Base-by-base conservation (phyloP, 2,113 vertebrate species). In the Chlamydotis undulata region DNA sequence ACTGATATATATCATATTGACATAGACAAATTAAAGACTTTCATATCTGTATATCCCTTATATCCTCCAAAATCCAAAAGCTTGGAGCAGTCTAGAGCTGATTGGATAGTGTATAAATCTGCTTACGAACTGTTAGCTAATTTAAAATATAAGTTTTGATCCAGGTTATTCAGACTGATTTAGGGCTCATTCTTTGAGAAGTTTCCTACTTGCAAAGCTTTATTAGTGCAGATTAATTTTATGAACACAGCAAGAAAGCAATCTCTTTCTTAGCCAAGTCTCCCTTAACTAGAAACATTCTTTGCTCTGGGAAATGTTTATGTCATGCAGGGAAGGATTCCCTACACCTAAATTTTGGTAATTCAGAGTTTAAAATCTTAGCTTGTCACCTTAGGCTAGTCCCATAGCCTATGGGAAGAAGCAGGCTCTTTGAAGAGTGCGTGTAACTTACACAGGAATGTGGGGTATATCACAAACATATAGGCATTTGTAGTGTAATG, bases 361-460 rank as follows among this genome's bases (percentile, higher is more conserved):
- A 90, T 47, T 56, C 77, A 70, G 22, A 77, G 80, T 78, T 90
- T 55, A 95, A 94, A 78, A 89, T 71, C n/a, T 67, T 83, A 75
- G 47, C 33, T 83, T 80, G 57, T 77, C 71, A 93, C 55, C 26
- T 57, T 63, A 92, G 55, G 75, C 79, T 88, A 89, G 37, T 70
- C 26, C 45, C 41, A 31, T 14, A 24, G 18, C 37, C 55, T 59
- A 6, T 55, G 26, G 64, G 56, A 92, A 78, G 68, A 83, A 63
- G 37, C 15, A 81, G 47, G n/a, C 18, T 47, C 53, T 93, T 92
- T 83, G 76, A 93, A 89, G 73, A 63, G 13, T 49, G 6, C 11
- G 14, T 49, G 56, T 84, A 60, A 74, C 9, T 92, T 55, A 49
- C 19, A 33, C 37, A 87, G 63, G 35, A 87, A 63, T 33, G 23